A percentile compares a stretch with the other conserved stretches of the same genome.
phyloP scores from a whole-genome alignment of 2,888 invertebrate genomes.

The Arrhopalites spinosus region DNA sequence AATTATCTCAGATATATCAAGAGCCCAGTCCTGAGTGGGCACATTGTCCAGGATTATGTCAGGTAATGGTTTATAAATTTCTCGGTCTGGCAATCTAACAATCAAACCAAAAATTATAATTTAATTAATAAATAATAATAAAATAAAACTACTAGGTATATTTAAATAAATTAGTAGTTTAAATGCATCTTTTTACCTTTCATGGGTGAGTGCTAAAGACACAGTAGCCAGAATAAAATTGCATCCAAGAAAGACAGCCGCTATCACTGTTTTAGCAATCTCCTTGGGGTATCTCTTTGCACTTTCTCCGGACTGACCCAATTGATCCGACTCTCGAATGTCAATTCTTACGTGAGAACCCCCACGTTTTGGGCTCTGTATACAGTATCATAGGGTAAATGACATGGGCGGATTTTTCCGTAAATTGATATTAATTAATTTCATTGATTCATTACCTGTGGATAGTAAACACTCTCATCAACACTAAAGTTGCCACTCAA shows the following conservation, averaged over 20 bases:
- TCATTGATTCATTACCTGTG: too few relatives aligned
- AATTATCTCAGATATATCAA: conserved; percentile 81
- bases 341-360: conserved; percentile 65
- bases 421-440: too few relatives aligned
- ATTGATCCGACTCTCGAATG: conserved; percentile 68
- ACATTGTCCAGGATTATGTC: conserved; percentile 82
- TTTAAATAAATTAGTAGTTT: too few relatives aligned
- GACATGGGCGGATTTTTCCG: too few relatives aligned
- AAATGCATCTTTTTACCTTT: too few relatives aligned
- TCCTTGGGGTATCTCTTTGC: conserved; percentile 74
- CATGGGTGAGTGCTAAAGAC: conserved; percentile 83
- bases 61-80: conserved; percentile 74
- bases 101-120: too few relatives aligned
- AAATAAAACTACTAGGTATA: too few relatives aligned
- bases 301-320: conserved; percentile 57
- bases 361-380: conserved; percentile 45
- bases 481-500: too few relatives aligned
- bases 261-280: conserved; percentile 76
- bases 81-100: conserved; percentile 80
- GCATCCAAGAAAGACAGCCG: conserved; percentile 66
- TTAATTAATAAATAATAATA: too few relatives aligned
- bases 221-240: conserved; percentile 70
- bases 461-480: too few relatives aligned
- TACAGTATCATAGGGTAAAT: too few relatives aligned
- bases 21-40: conserved; percentile 72